Conservation (phyloP, 2,797 vertebrate species). For the Vespertilio murinus region DNA sequence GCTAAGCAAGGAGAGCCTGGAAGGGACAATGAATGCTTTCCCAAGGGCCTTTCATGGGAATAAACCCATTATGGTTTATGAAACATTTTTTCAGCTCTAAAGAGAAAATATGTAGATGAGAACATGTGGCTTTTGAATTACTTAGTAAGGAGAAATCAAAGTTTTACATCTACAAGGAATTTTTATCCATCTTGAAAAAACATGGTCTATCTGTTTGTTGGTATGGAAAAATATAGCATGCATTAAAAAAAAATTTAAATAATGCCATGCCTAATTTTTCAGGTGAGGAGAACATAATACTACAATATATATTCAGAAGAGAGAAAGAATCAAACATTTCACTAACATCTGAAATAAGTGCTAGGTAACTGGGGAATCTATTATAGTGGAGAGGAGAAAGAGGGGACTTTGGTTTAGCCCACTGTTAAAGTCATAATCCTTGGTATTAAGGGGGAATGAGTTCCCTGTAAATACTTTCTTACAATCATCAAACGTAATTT, state of each 20-base stretch:
- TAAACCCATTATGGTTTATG: background rate
- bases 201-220: background rate
- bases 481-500: background rate
- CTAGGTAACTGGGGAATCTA: background rate
- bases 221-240: background rate
- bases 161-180: background rate
- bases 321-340: background rate
- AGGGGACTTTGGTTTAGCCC: background rate
- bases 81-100: background rate
- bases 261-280: conserved; percentile 2
- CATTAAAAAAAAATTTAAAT: background rate
- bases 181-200: background rate
- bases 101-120: background rate
- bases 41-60: background rate
- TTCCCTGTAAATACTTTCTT: background rate
- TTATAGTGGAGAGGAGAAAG: background rate
- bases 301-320: background rate
- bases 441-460: background rate
- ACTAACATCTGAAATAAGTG: background rate
- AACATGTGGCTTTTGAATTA: background rate
- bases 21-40: background rate
- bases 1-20: background rate
- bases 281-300: background rate
- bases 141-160: background rate
- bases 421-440: background rate